A percentile compares a stretch with the other conserved stretches of the same genome.
Evolutionary conservation across 2,888 invertebrate genomes (phyloP).

Genomic region (Rotaria macrura): DNA sequence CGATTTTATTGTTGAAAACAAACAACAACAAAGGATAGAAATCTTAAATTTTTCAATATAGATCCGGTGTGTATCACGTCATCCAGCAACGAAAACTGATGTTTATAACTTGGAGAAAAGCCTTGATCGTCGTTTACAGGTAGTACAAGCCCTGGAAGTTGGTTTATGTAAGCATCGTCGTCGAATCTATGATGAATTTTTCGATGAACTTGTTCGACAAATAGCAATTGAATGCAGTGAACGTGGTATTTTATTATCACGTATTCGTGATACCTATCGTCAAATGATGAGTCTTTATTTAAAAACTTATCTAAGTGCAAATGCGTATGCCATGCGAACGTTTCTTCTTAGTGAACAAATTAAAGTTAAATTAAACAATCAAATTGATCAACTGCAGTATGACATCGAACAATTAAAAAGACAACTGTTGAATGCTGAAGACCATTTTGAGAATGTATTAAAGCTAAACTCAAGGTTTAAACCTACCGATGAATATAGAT

Average conservation of each 20-base stretch:
- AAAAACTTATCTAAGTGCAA: not conserved
- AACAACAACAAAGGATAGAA: too few species aligned
- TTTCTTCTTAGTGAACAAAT: not conserved
- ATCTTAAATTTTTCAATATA: not conserved
- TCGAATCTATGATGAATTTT: not conserved
- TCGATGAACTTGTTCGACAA: conserved; percentile 5
- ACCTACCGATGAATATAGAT: not conserved
- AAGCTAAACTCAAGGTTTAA: not conserved
- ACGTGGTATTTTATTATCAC: conserved; percentile 12
- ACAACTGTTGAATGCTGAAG: conserved; percentile 1
- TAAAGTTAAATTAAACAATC: not conserved
- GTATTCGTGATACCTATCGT: not conserved
- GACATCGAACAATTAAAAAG: not conserved
- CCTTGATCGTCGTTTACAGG: not conserved
- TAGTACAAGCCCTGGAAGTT: not conserved
- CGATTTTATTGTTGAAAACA: too few species aligned
- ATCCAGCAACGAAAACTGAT: not conserved
- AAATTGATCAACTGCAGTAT: not conserved
- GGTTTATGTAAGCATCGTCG: not conserved
- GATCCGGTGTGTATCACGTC: not conserved
- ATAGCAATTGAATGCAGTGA: conserved; percentile 8
- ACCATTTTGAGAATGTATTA: not conserved
- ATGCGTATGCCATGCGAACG: not conserved
- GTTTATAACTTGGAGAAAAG: not conserved
- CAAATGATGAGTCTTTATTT: not conserved